phyloP scores from a whole-genome alignment of 1,140 invertebrate species.

The Odontomachus brunneus region DNA sequence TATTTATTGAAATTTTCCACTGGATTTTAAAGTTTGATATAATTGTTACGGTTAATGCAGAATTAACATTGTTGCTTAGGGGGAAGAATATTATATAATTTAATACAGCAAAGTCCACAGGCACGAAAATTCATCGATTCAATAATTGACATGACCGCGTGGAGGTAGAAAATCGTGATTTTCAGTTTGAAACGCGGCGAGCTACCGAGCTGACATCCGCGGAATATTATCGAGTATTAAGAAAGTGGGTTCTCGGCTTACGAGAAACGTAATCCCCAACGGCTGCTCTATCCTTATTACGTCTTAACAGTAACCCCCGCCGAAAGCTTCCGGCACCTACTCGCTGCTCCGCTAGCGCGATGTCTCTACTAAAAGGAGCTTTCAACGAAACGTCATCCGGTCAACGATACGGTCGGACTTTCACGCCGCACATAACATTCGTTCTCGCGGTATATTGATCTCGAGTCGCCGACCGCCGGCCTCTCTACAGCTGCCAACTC shows the following conservation, averaged over 20 bases:
- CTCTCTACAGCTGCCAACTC: background rate
- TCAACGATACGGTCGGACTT: conserved; percentile 54
- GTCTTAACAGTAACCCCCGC: conserved; percentile 34
- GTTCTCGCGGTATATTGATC: conserved; percentile 38
- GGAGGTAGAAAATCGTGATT: too few species aligned
- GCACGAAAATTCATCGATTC: background rate
- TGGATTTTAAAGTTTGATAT: too few species aligned
- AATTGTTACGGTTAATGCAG: too few species aligned
- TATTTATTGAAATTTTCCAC: too few species aligned
- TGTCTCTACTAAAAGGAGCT: conserved; percentile 54
- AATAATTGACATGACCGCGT: background rate
- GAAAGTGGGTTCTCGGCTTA: conserved; percentile 37
- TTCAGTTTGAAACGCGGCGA: conserved; percentile 17
- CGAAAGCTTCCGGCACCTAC: conserved; percentile 60
- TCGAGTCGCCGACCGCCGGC: conserved; percentile 2
- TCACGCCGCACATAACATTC: conserved; percentile 38
- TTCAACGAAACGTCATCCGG: conserved; percentile 59
- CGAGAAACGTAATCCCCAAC: conserved; percentile 38
- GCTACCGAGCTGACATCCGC: background rate
- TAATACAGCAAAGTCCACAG: background rate
- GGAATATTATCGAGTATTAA: conserved; percentile 51
- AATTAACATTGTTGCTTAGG: too few species aligned
- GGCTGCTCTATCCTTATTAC: conserved; percentile 49
- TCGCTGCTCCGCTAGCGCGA: conserved; percentile 31
- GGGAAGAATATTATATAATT: background rate